Evolutionary conservation across 2,888 invertebrate species (phyloP), one percentile per base, ranked within the genome.

Genomic region (Lamproptera curius): DNA sequence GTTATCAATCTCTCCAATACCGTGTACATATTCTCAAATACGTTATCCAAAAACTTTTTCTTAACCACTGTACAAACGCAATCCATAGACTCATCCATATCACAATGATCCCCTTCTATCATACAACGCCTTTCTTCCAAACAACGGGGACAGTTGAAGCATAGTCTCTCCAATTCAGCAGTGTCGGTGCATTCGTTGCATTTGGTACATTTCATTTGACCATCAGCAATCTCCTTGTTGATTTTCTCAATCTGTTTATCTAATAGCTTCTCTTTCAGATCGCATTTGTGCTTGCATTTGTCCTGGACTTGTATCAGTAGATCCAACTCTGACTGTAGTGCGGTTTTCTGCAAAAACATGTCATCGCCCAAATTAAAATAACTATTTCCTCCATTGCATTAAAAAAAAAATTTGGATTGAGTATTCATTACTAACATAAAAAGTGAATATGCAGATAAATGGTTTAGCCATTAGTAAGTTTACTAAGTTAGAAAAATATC

Each of bases 11-110:
- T 73, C 42, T 76, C 81, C 34, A 86, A 57, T 4, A 81, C 69
- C 0, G 76, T 77, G 46, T 78, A 78, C 86, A 86, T 86, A 46
- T 86, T 85, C 41, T 85, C 85, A 44, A 87, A 81, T 0, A 87
- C 77, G 52, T 87, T 87, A 49, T 79, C 76, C 14, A 86, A 54
- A 43, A 87, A 82, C 48, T 71, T 81, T 10, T 73, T 62, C 55
- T 86, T 86, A 0, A 78, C 67, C 16, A 47, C 61, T 63, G 70
- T 70, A 50, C 86, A 87, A 1, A 85, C 69, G 52, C 86, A 87
- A 39, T 75, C 77, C 55, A 61, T 60, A 0, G 60, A 40, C n/a
- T 57, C 58, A 51, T 83, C 77, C 0, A 50, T 45, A 5, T 5
- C 53, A 37, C 85, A 86, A 17, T 69, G 61, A 15, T 64, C 73